These are phyloP conservation scores for Stichopus horrens DNA, from an alignment of 53 echinoderm and acorn worm genomes.

Conservation along the genomic window DNA sequence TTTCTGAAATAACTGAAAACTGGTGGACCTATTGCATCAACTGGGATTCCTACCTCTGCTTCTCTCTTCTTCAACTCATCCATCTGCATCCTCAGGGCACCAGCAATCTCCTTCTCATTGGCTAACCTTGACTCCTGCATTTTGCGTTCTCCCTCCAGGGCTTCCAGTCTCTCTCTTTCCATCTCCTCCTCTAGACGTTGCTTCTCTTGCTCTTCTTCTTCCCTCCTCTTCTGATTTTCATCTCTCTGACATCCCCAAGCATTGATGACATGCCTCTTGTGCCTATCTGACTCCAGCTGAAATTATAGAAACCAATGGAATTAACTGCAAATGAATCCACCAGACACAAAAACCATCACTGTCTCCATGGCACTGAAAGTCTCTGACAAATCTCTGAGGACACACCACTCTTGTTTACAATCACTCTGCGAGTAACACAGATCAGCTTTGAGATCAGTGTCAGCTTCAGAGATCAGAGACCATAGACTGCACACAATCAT, in stretches of 20 bases:
- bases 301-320: too few relatives aligned
- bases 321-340: too few relatives aligned
- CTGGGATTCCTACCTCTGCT: constrained; percentile 60
- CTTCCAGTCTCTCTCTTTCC: constrained; percentile 80
- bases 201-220: constrained; percentile 64
- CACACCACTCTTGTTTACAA: too few relatives aligned
- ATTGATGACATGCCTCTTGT: constrained; percentile 83
- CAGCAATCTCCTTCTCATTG: constrained; percentile 73
- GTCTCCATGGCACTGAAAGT: too few relatives aligned
- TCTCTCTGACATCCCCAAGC: constrained; percentile 81
- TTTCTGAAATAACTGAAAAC: too few relatives aligned
- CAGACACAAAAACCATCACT: too few relatives aligned
- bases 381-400: too few relatives aligned
- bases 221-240: constrained; percentile 61
- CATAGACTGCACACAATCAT: too few relatives aligned
- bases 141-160: constrained; percentile 74
- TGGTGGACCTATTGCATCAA: neutral
- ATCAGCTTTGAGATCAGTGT: neutral
- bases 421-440: too few relatives aligned
- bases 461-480: too few relatives aligned
- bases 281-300: constrained; percentile 83
- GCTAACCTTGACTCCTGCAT: constrained; percentile 61
- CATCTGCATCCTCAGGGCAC: constrained; percentile 80
- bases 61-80: constrained; percentile 79
- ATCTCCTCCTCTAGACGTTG: constrained; percentile 63